Conservation (phyloP, 2,888 invertebrate species). For the Trypoxylon attenuatum region DNA sequence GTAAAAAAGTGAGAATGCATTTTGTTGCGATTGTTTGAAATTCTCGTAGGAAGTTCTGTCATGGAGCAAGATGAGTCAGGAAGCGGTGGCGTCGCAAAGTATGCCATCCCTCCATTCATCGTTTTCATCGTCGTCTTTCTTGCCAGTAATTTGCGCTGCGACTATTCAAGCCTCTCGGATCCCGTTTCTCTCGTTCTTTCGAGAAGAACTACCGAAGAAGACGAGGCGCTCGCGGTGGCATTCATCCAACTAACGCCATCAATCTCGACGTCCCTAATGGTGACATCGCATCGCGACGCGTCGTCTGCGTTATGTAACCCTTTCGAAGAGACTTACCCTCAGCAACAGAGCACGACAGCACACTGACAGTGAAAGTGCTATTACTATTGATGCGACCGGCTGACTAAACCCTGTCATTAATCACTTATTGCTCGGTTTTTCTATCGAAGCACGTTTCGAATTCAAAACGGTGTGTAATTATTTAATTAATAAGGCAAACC, state of each 20-base stretch:
- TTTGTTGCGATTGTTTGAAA: slow-evolving; percentile 41
- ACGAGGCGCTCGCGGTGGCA: slow-evolving; percentile 18
- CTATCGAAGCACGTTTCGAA: no score
- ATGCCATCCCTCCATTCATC: slow-evolving; percentile 47
- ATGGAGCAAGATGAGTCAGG: slow-evolving; percentile 39
- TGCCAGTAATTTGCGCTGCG: slow-evolving; percentile 16
- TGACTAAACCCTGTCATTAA: not conserved
- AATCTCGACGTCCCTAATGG: slow-evolving; percentile 31
- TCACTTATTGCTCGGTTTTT: no score
- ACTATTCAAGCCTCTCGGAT: slow-evolving; percentile 8
- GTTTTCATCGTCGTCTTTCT: slow-evolving; percentile 1
- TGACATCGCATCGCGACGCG: not conserved
- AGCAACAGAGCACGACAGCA: not conserved
- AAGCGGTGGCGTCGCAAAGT: slow-evolving; percentile 46
- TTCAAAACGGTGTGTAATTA: no score
- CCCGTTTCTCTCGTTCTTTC: slow-evolving; percentile 22
- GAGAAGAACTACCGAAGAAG: slow-evolving; percentile 16
- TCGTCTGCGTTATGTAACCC: slow-evolving; percentile 10
- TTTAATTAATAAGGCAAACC: no score
- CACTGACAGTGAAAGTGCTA: slow-evolving; percentile 10
- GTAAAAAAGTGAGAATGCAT: no score
- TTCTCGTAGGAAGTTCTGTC: slow-evolving; percentile 6
- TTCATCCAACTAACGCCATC: slow-evolving; percentile 27
- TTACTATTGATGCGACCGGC: not conserved
- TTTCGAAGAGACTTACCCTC: no score